Evolutionary conservation across 2,797 vertebrate genomes (phyloP).

Genomic region (Spinus pinus): DNA sequence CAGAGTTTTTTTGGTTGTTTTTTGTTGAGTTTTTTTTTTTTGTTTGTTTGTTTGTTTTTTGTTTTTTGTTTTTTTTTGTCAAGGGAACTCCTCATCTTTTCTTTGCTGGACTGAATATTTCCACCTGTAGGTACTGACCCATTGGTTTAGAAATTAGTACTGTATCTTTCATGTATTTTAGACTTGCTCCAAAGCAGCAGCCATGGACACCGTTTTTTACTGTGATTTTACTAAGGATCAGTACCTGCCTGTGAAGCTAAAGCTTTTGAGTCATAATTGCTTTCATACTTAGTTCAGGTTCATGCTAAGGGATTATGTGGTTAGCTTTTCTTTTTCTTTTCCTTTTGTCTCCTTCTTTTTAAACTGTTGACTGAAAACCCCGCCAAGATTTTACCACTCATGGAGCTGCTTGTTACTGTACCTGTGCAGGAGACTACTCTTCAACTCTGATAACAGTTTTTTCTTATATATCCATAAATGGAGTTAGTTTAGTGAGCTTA

Average conservation of each 20-base stretch:
- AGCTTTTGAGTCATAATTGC: neutral
- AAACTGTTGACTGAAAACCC: neutral
- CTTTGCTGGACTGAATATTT: neutral
- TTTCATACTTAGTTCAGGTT: neutral
- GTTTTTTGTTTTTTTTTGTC: neutral
- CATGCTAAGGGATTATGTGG: neutral
- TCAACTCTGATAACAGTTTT: neutral
- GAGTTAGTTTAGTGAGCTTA: neutral
- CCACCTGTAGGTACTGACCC: neutral
- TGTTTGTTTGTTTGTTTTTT: no score
- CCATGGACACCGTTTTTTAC: neutral
- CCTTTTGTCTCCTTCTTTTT: neutral
- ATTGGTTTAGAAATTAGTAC: neutral
- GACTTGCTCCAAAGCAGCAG: neutral
- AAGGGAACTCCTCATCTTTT: neutral
- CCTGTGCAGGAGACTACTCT: neutral
- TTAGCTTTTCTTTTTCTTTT: neutral
- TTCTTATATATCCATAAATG: neutral
- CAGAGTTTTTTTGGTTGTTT: neutral
- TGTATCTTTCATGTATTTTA: fast-evolving
- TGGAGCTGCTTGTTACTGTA: neutral
- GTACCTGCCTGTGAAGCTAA: neutral
- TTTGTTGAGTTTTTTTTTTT: neutral
- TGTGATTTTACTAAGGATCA: neutral
- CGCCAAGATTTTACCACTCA: neutral